Base-by-base conservation (phyloP, 1,140 invertebrate species). In the Leguminivora glycinivorella region DNA sequence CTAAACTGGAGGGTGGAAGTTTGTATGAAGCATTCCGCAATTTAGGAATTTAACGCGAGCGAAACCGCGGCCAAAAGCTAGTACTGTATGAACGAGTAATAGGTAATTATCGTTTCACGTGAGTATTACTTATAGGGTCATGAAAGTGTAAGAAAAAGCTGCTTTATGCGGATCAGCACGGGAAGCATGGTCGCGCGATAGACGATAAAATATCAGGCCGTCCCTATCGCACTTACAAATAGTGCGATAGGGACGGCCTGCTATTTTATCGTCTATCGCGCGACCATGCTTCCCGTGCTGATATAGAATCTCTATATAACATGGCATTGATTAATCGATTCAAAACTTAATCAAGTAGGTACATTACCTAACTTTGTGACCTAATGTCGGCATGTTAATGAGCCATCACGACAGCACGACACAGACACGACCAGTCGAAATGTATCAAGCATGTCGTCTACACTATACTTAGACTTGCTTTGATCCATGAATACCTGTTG, bases 391-490 rank as follows among this genome's bases (percentile, higher is more conserved):
- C n/a, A 17, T n/a, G n/a, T n/a, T 47, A 47, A 47, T 47, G 43
- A 47, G 43, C 1, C 6, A 17, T 47, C n/a, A 47, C 43, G 43
- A 47, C 43, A 9, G 14, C n/a, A 47, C 43, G n/a, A 7, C 4
- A 47, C 6, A 14, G 38, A 14, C 38, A 40, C 4, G 43, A 17
- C 4, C 43, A 47, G 43, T 17, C n/a, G 6, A 47, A 6, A 38
- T 14, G 2, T 17, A 17, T 17, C 14, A 17, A 47, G 17, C 43
- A 47, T 47, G 43, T n/a, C 6, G 43, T 47, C 5, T 4, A 47
- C 43, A 17, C 5, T 43, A 58, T 31, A 75, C 77, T n/a, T n/a
- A n/a, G 77, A 67, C 72, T 19, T 70, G 70, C 76, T 71, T 72
- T 70, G 56, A 40, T 66, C 69, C 77, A 78, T 69, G 56, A 68